Evolutionary conservation across 2,888 invertebrate species (phyloP).

Genomic region (Athalia cordata): DNA sequence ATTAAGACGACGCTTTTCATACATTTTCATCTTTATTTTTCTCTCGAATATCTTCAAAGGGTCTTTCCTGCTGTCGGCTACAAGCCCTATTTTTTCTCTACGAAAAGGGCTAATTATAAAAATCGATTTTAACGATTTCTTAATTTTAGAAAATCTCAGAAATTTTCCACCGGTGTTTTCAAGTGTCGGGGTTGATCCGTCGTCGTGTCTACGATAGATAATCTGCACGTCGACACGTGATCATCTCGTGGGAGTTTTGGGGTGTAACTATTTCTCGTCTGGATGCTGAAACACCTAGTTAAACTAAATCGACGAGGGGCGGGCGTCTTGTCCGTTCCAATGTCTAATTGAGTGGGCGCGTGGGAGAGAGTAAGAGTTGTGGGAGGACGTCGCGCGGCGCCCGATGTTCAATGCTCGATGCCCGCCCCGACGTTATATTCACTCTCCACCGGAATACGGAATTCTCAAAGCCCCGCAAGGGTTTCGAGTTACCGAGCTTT

Average conservation of each 20-base stretch:
- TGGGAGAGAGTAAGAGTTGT: constrained; percentile 22
- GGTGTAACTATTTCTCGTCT: constrained; percentile 32
- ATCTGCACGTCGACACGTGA: constrained; percentile 31
- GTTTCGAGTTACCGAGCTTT: constrained; percentile 19
- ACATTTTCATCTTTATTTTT: neutral
- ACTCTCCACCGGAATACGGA: constrained; percentile 17
- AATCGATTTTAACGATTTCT: no score
- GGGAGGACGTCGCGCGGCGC: constrained; percentile 27
- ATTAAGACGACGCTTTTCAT: neutral
- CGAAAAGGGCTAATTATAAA: no score
- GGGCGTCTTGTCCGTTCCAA: constrained; percentile 40
- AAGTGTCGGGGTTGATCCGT: no score
- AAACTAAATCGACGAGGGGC: constrained; percentile 40
- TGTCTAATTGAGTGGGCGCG: constrained; percentile 45
- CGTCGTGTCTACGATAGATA: no score
- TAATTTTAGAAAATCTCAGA: neutral
- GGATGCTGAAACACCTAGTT: constrained; percentile 40
- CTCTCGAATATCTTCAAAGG: no score
- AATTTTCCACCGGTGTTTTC: neutral
- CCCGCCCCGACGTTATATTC: constrained; percentile 26
- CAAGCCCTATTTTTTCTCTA: no score
- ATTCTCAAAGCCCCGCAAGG: constrained; percentile 24
- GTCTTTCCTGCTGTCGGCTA: no score
- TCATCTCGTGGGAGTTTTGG: constrained; percentile 20
- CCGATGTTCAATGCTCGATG: neutral